Percentiles rank a stretch among this genome's conserved stretches.
phyloP scores from a whole-genome alignment of 2,113 vertebrate genomes.

The Erpornis zantholeuca region DNA sequence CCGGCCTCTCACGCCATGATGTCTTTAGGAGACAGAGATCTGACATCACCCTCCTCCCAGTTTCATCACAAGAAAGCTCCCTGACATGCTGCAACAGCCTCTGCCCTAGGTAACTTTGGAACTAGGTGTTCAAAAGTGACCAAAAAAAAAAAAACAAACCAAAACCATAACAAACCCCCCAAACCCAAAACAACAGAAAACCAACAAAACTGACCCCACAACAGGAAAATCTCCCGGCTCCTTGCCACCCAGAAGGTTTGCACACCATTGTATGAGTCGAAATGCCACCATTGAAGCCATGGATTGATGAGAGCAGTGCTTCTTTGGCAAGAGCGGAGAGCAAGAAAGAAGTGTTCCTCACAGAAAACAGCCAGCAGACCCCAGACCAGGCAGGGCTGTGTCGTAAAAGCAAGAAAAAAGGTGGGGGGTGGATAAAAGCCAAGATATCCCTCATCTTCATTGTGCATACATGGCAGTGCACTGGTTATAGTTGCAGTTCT shows the following conservation, averaged over 20 bases:
- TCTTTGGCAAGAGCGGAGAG: not conserved
- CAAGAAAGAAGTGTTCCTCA: fast-evolving
- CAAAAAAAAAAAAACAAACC: not conserved
- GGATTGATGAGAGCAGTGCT: not conserved
- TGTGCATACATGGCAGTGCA: too few species aligned
- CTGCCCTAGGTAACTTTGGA: not conserved
- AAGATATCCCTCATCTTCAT: not conserved
- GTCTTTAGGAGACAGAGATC: constrained; percentile 39
- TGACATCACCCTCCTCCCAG: constrained; percentile 8
- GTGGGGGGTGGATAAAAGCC: fast-evolving
- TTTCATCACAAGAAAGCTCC: constrained; percentile 8
- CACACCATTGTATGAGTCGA: fast-evolving
- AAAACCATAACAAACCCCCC: not conserved
- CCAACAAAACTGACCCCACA: not conserved
- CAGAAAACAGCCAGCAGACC: not conserved
- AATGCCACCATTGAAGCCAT: fast-evolving
- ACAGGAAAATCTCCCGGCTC: not conserved
- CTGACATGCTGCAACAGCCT: not conserved
- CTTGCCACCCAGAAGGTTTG: not conserved
- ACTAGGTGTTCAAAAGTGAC: not conserved
- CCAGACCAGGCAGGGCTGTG: not conserved
- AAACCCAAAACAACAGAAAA: not conserved
- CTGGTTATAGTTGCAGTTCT: not conserved
- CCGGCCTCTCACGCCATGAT: not conserved
- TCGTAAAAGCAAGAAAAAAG: too few species aligned